Conservation (phyloP, 2,888 invertebrate genomes). For the Argyresthia goedartella region DNA sequence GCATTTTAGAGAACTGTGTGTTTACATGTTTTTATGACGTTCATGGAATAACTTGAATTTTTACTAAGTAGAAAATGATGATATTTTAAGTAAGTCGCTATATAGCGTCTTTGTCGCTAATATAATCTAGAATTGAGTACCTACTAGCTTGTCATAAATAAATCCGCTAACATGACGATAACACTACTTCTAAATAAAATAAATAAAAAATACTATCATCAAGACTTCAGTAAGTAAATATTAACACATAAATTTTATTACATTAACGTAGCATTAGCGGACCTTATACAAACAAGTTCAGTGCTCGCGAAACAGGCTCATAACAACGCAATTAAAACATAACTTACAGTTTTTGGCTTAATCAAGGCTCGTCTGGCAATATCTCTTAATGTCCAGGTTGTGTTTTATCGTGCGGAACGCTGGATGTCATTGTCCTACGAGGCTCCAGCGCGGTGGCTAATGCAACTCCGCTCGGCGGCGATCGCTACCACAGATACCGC, state of each 20-base stretch:
- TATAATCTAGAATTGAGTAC: no score
- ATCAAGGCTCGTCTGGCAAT: slow-evolving; percentile 32
- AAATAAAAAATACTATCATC: no score
- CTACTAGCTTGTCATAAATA: no score
- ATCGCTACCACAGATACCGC: slow-evolving; percentile 3
- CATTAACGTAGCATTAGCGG: slow-evolving; percentile 1
- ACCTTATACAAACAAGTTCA: slow-evolving; percentile 18
- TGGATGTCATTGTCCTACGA: slow-evolving; percentile 65
- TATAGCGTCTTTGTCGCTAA: no score
- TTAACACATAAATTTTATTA: not conserved
- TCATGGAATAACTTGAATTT: no score
- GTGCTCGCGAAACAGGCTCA: slow-evolving; percentile 34
- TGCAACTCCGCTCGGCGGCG: not conserved
- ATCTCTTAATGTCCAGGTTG: slow-evolving; percentile 56
- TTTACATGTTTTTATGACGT: not conserved
- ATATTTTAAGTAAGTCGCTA: no score
- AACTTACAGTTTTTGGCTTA: slow-evolving; percentile 38
- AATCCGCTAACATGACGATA: no score
- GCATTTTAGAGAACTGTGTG: not conserved
- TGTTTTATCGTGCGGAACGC: slow-evolving; percentile 64
- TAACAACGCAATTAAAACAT: slow-evolving; percentile 44
- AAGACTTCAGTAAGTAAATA: no score
- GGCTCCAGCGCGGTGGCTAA: slow-evolving; percentile 34
- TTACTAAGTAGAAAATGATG: no score
- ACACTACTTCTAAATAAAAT: no score